Base-by-base conservation (phyloP, 2,888 invertebrate species). In the Pycnomerus fuliginosus region DNA sequence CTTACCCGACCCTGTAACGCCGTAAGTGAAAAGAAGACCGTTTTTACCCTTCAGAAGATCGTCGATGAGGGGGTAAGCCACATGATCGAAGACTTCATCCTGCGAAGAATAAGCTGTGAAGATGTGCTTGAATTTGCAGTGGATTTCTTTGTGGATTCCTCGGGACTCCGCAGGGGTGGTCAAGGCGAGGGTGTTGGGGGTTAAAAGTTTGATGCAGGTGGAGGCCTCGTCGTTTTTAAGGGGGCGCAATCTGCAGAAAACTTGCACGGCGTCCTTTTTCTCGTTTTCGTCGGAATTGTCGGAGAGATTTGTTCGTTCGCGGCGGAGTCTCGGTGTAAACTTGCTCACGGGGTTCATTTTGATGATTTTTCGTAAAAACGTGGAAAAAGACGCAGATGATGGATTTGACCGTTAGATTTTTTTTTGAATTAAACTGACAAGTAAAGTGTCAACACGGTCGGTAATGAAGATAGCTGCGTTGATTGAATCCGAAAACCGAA, bases 1-100 rank as follows among this genome's bases (percentile, higher is more conserved):
- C 76, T 99, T 99, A 0, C 99, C 99, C 56, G 89, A 88, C 2
- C 95, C 95, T 0, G 98, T 98, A 2, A 98, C 92, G 10, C 99
- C 98, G 68, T 99, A 99, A 0, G 97, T 92, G 70, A 99, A 98
- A 36, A 99, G 74, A 16, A 99, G 76, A 50, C 92, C 91, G 74
- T 95, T 97, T 71, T 87, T 89, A 10, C 97, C 97, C 54, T 80
- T 82, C 15, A 99, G 75, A 3, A 99, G 73, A 59, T 88, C 87
- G 61, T 91, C 85, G 0, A 98, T 86, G 10, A 98, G 74, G 0
- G 95, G 96, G 32, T 87, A 75, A 0, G 91, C 90, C 1, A 93
- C 86, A 58, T 82, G 77, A 48, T 88, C 84, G 71, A 95, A 96
- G 1, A 94, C 75, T 47, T 90, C 87, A 65, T 86, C 85, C 66